Conservation (phyloP, 2,797 vertebrate genomes). For the Tadarida brasiliensis region DNA sequence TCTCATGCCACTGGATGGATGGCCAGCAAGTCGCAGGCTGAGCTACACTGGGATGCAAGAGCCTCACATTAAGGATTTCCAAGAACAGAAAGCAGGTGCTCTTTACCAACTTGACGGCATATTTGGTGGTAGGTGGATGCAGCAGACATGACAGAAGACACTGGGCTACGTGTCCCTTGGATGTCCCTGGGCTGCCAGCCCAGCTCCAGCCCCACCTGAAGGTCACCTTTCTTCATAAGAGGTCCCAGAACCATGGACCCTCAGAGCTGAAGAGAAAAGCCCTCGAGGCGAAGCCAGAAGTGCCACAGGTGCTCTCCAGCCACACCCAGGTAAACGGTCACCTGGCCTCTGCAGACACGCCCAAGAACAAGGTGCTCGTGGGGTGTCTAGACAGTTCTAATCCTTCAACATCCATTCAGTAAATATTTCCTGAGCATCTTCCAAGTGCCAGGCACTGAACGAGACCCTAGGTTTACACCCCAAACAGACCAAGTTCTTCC, state of each 20-base stretch:
- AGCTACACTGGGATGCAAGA: not conserved
- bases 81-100: not conserved
- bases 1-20: not conserved
- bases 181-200: not conserved
- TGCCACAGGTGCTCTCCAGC: fast-evolving
- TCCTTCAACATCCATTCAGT: not conserved
- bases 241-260: not conserved
- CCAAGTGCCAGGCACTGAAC: not conserved
- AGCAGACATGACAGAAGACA: not conserved
- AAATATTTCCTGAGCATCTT: not conserved
- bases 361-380: not conserved
- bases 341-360: not conserved
- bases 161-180: not conserved
- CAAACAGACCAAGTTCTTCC: not conserved
- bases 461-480: not conserved
- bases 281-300: too few species aligned
- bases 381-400: not conserved
- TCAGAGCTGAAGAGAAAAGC: not conserved
- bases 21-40: not conserved
- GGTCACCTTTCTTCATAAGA: not conserved
- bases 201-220: not conserved
- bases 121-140: not conserved
- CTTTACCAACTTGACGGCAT: not conserved
- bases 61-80: not conserved
- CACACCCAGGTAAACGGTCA: not conserved